Evolutionary conservation across 2,797 vertebrate genomes (phyloP).

Genomic region (Molossus alvarezi): DNA sequence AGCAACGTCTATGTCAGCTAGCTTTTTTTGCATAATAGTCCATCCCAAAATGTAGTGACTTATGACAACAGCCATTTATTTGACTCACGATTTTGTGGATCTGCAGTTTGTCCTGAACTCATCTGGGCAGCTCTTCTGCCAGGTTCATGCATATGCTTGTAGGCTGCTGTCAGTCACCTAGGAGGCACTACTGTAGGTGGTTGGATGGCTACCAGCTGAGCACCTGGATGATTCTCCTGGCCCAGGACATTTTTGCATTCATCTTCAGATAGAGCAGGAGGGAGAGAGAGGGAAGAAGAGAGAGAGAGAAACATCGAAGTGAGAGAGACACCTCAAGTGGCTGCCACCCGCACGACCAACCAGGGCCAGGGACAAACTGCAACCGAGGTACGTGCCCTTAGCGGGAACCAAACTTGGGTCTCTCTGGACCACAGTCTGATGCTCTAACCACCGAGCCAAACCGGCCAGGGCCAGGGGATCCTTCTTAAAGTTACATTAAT

Average conservation of each 20-base stretch:
- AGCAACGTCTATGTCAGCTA: background rate
- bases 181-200: background rate
- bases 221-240: background rate
- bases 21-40: background rate
- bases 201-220: background rate
- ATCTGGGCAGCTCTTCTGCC: background rate
- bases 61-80: background rate
- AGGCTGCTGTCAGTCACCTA: background rate
- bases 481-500: background rate
- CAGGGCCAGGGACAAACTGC: no score
- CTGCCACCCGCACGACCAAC: no score
- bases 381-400: no score
- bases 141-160: background rate
- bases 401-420: no score
- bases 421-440: no score
- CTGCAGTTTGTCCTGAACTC: background rate
- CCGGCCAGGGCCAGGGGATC: no score
- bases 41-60: background rate
- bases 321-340: no score
- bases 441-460: no score
- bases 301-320: no score
- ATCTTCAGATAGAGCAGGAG: no score
- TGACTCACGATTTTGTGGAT: background rate
- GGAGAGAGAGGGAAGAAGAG: no score
- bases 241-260: background rate